Conservation (phyloP, 1,140 invertebrate genomes). For the Drosophila takahashii region DNA sequence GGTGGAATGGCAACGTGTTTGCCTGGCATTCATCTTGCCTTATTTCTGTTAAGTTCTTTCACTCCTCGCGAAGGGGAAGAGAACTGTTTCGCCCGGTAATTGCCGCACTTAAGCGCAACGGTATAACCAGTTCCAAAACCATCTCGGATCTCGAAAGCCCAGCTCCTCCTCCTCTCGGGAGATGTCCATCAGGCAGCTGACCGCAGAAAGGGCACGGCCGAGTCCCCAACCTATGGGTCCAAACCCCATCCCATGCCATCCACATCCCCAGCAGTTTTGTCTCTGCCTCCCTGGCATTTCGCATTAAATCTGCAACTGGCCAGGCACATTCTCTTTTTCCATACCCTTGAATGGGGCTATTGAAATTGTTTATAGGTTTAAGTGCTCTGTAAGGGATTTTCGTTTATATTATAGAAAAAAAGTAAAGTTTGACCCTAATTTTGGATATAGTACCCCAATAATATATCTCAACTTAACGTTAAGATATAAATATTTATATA, state of each 20-base stretch:
- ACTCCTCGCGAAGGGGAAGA: slow-evolving; percentile 20
- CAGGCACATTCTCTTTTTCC: slow-evolving; percentile 60
- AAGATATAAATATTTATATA: too few relatives aligned
- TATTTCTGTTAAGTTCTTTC: slow-evolving; percentile 57
- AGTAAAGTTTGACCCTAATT: not conserved
- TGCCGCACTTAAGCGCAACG: slow-evolving; percentile 71
- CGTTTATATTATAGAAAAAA: not conserved
- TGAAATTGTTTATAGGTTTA: slow-evolving; percentile 1
- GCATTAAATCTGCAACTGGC: slow-evolving; percentile 53
- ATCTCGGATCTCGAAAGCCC: slow-evolving; percentile 9
- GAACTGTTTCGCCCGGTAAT: slow-evolving; percentile 47
- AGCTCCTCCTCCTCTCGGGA: slow-evolving; percentile 13
- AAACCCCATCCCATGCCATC: slow-evolving; percentile 20
- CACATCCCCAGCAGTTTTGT: slow-evolving; percentile 12
- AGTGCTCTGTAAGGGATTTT: not conserved
- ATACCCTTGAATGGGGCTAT: slow-evolving; percentile 30
- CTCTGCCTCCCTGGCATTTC: slow-evolving; percentile 44
- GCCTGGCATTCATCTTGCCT: slow-evolving; percentile 64
- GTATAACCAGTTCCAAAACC: slow-evolving; percentile 70
- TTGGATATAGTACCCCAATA: not conserved
- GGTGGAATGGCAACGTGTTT: slow-evolving; percentile 57
- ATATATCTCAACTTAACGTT: too few relatives aligned
- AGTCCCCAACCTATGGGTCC: slow-evolving; percentile 23
- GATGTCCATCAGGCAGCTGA: slow-evolving; percentile 79
- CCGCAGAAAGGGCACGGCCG: slow-evolving; percentile 71